These are phyloP conservation scores for Torymus auratus DNA, from an alignment of 2,888 invertebrate genomes.

Conservation along the genomic window DNA sequence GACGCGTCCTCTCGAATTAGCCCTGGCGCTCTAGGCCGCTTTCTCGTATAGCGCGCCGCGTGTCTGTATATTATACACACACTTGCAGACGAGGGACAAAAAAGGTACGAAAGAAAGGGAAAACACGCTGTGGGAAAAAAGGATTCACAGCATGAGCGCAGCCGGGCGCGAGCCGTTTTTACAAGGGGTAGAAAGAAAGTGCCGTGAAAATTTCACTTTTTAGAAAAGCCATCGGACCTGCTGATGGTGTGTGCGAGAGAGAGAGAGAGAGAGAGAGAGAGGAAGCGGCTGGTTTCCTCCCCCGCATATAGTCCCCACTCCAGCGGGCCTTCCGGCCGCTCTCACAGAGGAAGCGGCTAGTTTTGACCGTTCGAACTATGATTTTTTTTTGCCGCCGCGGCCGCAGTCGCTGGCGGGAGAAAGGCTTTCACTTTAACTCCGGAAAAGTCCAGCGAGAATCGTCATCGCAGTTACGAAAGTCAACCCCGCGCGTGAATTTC, in stretches of 20 bases:
- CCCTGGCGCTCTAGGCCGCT: not conserved
- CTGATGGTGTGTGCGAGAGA: no score
- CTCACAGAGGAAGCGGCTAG: not conserved
- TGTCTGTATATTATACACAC: no score
- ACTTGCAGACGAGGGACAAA: constrained; percentile 3
- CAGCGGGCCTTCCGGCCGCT: constrained; percentile 59
- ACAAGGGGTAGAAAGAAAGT: constrained; percentile 59
- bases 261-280: constrained; percentile 11
- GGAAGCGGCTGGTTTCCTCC: constrained; percentile 55
- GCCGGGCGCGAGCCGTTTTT: constrained; percentile 9
- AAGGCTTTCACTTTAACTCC: constrained; percentile 64
- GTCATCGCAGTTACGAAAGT: constrained; percentile 37
- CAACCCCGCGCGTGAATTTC: constrained; percentile 35
- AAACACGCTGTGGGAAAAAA: constrained; percentile 10
- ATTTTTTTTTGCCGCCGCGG: constrained; percentile 60
- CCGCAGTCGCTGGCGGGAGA: constrained; percentile 59
- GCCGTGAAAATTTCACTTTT: constrained; percentile 72
- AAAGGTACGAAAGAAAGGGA: constrained; percentile 3
- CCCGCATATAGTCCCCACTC: constrained; percentile 59
- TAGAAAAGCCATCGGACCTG: constrained; percentile 60
- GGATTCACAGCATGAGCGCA: constrained; percentile 20
- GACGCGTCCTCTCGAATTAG: constrained; percentile 43
- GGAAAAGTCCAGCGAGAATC: constrained; percentile 46
- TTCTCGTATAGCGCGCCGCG: no score
- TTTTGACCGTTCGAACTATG: constrained; percentile 37